Conservation (phyloP, 1,140 invertebrate species). For the Monomorium pharaonis region DNA sequence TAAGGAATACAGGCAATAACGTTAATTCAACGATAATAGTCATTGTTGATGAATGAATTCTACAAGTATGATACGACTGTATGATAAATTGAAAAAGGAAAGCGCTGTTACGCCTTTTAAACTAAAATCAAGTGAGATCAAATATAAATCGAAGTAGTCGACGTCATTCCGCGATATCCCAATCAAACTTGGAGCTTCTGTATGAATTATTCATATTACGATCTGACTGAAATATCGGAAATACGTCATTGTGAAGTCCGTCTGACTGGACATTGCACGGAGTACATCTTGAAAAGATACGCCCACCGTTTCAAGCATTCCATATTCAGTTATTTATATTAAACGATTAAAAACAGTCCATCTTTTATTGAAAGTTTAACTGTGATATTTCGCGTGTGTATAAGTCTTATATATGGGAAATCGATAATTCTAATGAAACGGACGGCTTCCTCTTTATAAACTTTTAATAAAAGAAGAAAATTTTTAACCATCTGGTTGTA, state of each 20-base stretch:
- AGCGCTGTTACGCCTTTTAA: not conserved
- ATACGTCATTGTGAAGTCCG: slow-evolving; percentile 51
- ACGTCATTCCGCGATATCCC: slow-evolving; percentile 41
- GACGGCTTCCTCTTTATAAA: not conserved
- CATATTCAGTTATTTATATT: slow-evolving; percentile 35
- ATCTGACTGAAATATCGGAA: slow-evolving; percentile 55
- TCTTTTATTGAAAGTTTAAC: not conserved
- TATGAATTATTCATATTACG: slow-evolving; percentile 53
- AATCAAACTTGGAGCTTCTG: slow-evolving; percentile 52
- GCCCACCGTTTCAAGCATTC: slow-evolving; percentile 3
- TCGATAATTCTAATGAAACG: not conserved
- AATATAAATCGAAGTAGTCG: slow-evolving; percentile 47
- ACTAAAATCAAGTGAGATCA: slow-evolving; percentile 43
- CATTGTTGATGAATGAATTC: not conserved
- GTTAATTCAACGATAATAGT: not conserved
- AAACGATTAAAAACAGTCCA: slow-evolving; percentile 7
- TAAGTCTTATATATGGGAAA: not conserved
- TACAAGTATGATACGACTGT: not conserved
- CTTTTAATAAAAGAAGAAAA: slow-evolving; percentile 9
- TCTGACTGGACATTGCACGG: slow-evolving; percentile 44
- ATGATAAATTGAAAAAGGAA: not conserved
- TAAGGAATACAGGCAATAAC: not conserved
- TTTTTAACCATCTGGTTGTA: not conserved
- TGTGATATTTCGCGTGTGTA: not conserved
- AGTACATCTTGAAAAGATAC: slow-evolving; percentile 14